Evolutionary conservation across 2,113 vertebrate species (phyloP), one percentile per base, ranked within the genome.

Genomic region (Toxostoma redivivum): DNA sequence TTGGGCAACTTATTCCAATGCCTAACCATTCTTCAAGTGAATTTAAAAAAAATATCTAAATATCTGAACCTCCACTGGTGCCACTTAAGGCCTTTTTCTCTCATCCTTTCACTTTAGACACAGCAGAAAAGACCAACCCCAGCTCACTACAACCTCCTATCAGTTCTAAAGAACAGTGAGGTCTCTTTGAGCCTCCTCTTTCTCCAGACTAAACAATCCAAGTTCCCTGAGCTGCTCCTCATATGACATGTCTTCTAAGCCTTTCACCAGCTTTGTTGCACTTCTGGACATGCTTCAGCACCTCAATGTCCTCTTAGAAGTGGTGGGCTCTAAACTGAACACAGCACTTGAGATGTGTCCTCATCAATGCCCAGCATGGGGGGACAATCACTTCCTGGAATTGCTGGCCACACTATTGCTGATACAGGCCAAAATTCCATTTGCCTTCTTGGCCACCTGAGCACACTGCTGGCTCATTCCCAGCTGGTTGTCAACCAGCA

Each of bases 201-300:
- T 53, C 28, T 66, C 69, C 61, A 60, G 19, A 58, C 28, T 44
- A 15, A 28, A 33, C 19, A 53, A 8, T 28, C 53, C 0, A 0
- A 60, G 23, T 51, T 74, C 23, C 19, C n/a, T 74, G 24, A 67
- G 53, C 16, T 89, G 69, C 24, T 60, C 20, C 33, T 74, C 3
- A 10, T 3, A 47, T 21, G 8, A 47, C 21, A 5, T 9, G 10
- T 35, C 13, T 27, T 69, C 21, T 31, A 15, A 25, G 21, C 17
- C 42, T 18, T 61, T 61, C 31, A 42, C 24, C 47, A 69, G 14
- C 21, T 83, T 69, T 62, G 14, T 23, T 76, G 54, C 18, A 25
- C 11, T 48, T 48, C 70, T 69, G 79, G 21, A 35, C 21, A 5
- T 6, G 5, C 14, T 60, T 25, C 40, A 61, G 30, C 30, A 35